phyloP scores from a whole-genome alignment of 2,888 invertebrate genomes.

The Macropis europaea region DNA sequence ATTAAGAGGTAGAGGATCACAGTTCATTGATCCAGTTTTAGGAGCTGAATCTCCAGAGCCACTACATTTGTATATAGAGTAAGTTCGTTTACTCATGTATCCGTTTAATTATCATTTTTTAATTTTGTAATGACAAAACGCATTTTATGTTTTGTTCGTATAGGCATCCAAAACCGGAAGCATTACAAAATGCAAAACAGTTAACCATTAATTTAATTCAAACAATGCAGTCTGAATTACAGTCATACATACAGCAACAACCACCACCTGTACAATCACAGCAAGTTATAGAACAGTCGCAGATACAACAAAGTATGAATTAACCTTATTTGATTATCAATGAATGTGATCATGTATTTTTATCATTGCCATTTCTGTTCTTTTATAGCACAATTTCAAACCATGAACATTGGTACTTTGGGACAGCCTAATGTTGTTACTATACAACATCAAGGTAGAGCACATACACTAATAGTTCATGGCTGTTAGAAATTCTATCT shows the following conservation, averaged over 20 bases:
- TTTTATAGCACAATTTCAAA: constrained; percentile 77
- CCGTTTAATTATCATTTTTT: neutral
- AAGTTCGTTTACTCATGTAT: constrained; percentile 65
- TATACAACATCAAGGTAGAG: constrained; percentile 78
- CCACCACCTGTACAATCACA: constrained; percentile 78
- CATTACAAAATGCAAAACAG: constrained; percentile 86
- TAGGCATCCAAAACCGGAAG: constrained; percentile 86
- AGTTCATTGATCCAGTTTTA: constrained; percentile 82
- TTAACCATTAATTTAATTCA: constrained; percentile 89
- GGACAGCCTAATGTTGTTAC: constrained; percentile 78
- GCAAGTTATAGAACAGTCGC: constrained; percentile 78
- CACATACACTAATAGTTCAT: constrained; percentile 11
- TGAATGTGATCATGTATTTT: constrained; percentile 7
- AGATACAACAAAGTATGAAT: constrained; percentile 74
- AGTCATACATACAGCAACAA: constrained; percentile 80
- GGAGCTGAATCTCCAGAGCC: constrained; percentile 86
- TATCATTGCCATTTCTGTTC: constrained; percentile 20
- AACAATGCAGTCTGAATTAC: constrained; percentile 85
- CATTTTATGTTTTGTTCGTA: constrained; percentile 41
- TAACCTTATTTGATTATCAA: constrained; percentile 14
- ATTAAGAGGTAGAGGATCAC: constrained; percentile 86
- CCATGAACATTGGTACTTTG: constrained; percentile 78
- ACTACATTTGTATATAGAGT: constrained; percentile 88
- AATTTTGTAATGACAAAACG: constrained; percentile 1
- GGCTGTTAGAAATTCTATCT: constrained; percentile 7